Percentiles rank a stretch among this genome's conserved stretches.
Conservation (phyloP, 1,140 invertebrate genomes). For the Oncopodura yosiiana region DNA sequence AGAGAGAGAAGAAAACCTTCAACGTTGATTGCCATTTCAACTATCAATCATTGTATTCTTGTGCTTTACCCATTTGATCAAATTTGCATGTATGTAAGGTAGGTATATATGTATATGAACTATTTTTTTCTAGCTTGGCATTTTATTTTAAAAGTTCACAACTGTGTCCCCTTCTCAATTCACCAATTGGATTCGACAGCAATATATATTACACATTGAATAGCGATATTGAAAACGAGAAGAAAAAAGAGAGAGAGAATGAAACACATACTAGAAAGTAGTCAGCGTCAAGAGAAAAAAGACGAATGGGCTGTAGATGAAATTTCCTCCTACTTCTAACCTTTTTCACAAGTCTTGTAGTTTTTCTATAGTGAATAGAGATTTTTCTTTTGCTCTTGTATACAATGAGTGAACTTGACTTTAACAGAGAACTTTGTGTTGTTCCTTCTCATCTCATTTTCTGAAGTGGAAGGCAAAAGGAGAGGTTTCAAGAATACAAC, state of each 20-base stretch:
- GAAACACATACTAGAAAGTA: not conserved
- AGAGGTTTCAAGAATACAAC: not conserved
- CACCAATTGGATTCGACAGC: not conserved
- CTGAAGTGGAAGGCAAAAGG: not conserved
- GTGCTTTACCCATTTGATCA: not conserved
- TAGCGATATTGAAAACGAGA: not conserved
- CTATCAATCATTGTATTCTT: conserved; percentile 10
- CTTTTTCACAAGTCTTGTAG: not conserved
- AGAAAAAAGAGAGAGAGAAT: not conserved
- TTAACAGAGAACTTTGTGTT: not conserved
- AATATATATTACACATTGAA: not conserved
- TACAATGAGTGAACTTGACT: not conserved
- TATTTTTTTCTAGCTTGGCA: not conserved
- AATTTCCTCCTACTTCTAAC: not conserved
- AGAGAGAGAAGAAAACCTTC: too few species aligned
- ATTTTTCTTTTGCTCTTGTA: not conserved
- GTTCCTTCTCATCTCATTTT: not conserved
- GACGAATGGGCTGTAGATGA: not conserved
- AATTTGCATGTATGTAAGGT: too few species aligned
- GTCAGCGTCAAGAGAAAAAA: not conserved
- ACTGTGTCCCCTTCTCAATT: not conserved
- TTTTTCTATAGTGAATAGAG: not conserved
- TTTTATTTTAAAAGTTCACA: conserved; percentile 3
- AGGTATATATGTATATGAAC: too few species aligned
- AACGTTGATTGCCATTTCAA: conserved; percentile 11